These are phyloP conservation scores for Spodoptera litura DNA, from an alignment of 1,140 invertebrate genomes.

Conservation along the genomic window DNA sequence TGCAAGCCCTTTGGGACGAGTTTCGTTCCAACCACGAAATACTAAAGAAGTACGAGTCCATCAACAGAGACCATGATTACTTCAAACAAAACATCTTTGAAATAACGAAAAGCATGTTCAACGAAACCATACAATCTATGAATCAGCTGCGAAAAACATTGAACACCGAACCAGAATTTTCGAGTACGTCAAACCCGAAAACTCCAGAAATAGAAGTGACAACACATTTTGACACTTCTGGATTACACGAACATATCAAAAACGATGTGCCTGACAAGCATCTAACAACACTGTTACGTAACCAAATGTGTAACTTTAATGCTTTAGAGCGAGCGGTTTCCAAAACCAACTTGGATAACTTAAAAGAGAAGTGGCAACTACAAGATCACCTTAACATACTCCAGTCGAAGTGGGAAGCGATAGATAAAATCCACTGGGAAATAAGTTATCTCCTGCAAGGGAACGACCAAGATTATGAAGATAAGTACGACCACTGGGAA, in stretches of 20 bases:
- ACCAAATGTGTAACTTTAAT: not conserved
- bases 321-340: slow-evolving; percentile 5
- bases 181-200: not conserved
- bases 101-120: no score
- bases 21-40: no score
- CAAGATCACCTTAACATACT: not conserved
- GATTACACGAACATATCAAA: not conserved
- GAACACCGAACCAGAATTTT: not conserved
- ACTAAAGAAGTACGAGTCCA: no score
- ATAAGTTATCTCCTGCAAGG: not conserved
- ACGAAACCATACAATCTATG: no score
- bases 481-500: no score
- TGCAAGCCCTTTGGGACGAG: no score
- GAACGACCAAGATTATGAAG: no score
- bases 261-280: no score
- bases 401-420: not conserved
- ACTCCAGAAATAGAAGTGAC: not conserved
- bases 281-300: no score
- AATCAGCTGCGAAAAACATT: no score
- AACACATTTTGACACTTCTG: not conserved
- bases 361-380: slow-evolving; percentile 5
- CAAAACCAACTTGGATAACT: not conserved
- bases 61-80: no score
- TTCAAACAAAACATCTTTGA: no score
- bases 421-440: slow-evolving; percentile 3